These are phyloP conservation scores for Solenopsis invicta DNA, from an alignment of 1,140 invertebrate species.

Conservation along the genomic window DNA sequence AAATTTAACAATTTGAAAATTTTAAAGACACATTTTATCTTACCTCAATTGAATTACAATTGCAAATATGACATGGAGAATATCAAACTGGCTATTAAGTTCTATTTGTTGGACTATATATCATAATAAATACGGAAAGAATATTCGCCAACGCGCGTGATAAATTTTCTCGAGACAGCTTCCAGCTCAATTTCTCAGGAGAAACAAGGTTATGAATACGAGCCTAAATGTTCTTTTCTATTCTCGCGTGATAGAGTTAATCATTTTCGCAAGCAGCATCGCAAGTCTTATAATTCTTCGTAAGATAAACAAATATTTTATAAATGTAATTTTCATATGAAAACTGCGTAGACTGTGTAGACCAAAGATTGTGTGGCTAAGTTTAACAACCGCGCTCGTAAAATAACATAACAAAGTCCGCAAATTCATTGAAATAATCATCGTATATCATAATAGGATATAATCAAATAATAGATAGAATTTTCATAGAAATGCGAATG, in stretches of 20 bases:
- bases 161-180: slow-evolving; percentile 23
- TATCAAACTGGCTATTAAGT: neutral
- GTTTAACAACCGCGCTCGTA: slow-evolving; percentile 25
- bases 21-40: neutral
- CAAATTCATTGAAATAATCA: slow-evolving; percentile 46
- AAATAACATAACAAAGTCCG: slow-evolving; percentile 13
- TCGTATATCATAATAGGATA: slow-evolving; percentile 35
- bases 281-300: slow-evolving; percentile 14
- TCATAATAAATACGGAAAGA: no score
- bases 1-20: no score
- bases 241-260: slow-evolving; percentile 32
- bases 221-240: slow-evolving; percentile 5
- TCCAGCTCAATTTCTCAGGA: neutral
- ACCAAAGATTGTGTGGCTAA: slow-evolving; percentile 1
- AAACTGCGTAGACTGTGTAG: neutral
- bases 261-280: slow-evolving; percentile 15
- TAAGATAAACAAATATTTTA: slow-evolving; percentile 26
- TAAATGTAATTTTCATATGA: slow-evolving; percentile 28
- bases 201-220: neutral
- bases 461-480: slow-evolving; percentile 49
- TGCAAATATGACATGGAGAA: neutral
- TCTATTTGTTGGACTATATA: neutral
- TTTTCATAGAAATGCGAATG: slow-evolving; percentile 46
- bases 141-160: slow-evolving; percentile 7
- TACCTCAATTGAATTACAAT: no score